A percentile compares a stretch with the other conserved stretches of the same genome.
phyloP scores from a whole-genome alignment of 2,113 vertebrate genomes.

The Lagopus muta region DNA sequence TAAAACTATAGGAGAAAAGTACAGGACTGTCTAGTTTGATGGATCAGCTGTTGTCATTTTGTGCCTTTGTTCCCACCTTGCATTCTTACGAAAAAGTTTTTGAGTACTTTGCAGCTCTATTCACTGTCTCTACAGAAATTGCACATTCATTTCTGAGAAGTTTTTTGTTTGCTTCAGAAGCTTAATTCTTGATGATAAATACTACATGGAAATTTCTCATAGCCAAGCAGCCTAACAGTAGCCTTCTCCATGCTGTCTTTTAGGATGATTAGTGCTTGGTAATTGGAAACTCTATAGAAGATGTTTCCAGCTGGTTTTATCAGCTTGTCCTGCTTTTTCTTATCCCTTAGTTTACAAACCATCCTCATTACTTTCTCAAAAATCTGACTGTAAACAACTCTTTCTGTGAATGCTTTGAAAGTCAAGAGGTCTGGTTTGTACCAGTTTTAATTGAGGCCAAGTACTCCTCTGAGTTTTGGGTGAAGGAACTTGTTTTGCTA shows the following conservation, averaged over 20 bases:
- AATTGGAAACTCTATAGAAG: background rate
- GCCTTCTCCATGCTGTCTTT: background rate
- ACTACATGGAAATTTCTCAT: rapidly evolving
- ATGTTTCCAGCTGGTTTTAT: background rate
- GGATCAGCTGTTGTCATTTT: background rate
- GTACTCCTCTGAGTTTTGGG: background rate
- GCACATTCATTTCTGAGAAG: background rate
- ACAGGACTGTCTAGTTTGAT: background rate
- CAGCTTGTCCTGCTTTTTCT: background rate
- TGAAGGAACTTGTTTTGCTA: background rate
- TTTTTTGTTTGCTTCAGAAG: background rate
- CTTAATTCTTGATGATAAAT: background rate
- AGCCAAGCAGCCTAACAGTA: background rate
- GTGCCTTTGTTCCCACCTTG: background rate
- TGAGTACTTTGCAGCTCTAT: background rate
- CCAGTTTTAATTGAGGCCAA: background rate
- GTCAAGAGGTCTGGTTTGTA: background rate
- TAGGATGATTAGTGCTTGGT: rapidly evolving
- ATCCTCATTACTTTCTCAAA: background rate
- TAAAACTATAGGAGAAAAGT: background rate
- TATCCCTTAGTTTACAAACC: background rate
- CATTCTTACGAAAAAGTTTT: background rate
- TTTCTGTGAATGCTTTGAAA: background rate
- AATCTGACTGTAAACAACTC: background rate
- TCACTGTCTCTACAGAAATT: background rate